These are phyloP conservation scores for Muschampia plurimacula DNA, from an alignment of 2,888 invertebrate species.

Conservation along the genomic window DNA sequence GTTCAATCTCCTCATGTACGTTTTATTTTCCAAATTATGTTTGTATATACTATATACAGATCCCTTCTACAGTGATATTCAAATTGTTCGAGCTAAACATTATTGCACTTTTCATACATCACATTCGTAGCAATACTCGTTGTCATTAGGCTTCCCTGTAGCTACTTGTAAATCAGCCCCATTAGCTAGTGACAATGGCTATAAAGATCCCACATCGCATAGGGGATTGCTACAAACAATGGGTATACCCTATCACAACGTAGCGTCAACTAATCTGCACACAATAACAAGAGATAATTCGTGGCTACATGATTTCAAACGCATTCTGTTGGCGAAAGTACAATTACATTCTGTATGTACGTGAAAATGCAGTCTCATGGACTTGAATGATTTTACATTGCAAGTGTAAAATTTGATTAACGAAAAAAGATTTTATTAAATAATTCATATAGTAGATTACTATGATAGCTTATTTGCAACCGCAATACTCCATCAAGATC, in stretches of 20 bases:
- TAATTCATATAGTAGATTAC: background rate
- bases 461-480: background rate
- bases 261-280: constrained; percentile 63
- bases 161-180: constrained; percentile 24
- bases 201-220: constrained; percentile 48
- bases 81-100: background rate
- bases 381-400: constrained; percentile 54
- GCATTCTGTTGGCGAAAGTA: constrained; percentile 73
- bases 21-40: no score
- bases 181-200: constrained; percentile 51
- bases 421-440: constrained; percentile 7
- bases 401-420: constrained; percentile 3
- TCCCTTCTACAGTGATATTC: background rate
- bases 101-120: background rate
- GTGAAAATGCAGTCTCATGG: constrained; percentile 72
- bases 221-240: constrained; percentile 49
- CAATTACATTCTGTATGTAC: constrained; percentile 62
- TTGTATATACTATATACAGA: no score
- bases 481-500: background rate
- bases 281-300: constrained; percentile 68
- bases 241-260: constrained; percentile 44
- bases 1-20: no score
- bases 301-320: constrained; percentile 49
- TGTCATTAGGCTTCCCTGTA: constrained; percentile 1
- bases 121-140: constrained; percentile 45